A percentile compares a stretch with the other conserved stretches of the same genome.
phyloP scores from a whole-genome alignment of 2,113 vertebrate species.

The Crotalus helleri region DNA sequence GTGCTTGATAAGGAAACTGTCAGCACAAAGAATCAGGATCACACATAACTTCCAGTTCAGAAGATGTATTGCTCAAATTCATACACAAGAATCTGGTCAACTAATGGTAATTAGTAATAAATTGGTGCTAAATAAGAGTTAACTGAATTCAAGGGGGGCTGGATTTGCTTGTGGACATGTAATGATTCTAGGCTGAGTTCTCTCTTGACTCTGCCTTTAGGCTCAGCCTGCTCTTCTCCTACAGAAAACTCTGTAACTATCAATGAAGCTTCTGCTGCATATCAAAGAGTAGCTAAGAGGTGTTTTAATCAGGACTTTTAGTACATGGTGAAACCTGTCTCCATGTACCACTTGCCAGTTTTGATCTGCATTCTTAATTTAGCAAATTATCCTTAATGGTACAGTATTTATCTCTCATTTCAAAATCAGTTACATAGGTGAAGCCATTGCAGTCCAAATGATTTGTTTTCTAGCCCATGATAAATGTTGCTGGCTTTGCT shows the following conservation, averaged over 20 bases:
- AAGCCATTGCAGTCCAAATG: background rate
- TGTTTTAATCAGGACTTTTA: background rate
- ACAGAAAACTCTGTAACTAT: background rate
- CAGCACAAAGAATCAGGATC: background rate
- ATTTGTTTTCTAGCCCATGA: background rate
- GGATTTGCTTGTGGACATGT: background rate
- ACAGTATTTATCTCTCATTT: background rate
- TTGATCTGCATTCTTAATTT: background rate
- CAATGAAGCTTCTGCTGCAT: background rate
- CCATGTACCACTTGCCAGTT: background rate
- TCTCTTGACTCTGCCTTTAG: background rate
- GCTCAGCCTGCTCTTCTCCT: background rate
- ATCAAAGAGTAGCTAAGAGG: background rate
- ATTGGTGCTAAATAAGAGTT: background rate
- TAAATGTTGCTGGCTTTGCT: slow-evolving; percentile 16
- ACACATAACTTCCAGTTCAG: background rate
- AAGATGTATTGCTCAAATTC: background rate
- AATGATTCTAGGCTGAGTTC: background rate
- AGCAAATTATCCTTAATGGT: background rate
- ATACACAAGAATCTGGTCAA: background rate
- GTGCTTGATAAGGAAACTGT: background rate
- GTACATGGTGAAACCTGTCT: background rate
- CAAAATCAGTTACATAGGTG: background rate
- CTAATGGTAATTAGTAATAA: background rate
- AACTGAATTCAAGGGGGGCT: background rate